A percentile compares a stretch with the other conserved stretches of the same genome.
Conservation (phyloP, 2,797 vertebrate species). For the Sebastes aleutianus region DNA sequence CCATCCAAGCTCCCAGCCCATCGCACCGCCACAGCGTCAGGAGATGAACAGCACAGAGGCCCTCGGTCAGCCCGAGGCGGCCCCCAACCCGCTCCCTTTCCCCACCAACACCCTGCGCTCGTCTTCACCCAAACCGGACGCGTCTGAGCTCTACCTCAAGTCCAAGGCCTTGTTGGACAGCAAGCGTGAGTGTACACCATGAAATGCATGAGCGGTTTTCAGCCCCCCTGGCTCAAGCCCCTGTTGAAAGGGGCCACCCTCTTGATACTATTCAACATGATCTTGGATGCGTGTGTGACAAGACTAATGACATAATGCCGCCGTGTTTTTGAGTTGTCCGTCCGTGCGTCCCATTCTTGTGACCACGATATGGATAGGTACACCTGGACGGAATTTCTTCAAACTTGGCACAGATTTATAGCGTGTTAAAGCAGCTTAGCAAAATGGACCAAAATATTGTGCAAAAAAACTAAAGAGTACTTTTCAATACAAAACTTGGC, state of each 20-base stretch:
- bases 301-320: too few species aligned
- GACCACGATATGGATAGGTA: background rate
- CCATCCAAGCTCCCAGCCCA: conserved; percentile 38
- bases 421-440: too few species aligned
- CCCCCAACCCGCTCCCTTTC: conserved; percentile 86
- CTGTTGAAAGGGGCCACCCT: background rate
- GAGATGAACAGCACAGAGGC: conserved; percentile 87
- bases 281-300: background rate
- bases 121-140: conserved; percentile 92
- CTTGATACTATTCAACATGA: background rate
- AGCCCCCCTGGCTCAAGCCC: background rate
- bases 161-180: conserved; percentile 93
- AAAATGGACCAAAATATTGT: too few species aligned
- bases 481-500: too few species aligned
- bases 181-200: conserved; percentile 88
- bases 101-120: conserved; percentile 82
- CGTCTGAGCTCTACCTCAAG: conserved; percentile 96
- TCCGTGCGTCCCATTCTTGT: background rate
- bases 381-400: background rate
- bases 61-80: conserved; percentile 69
- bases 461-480: too few species aligned
- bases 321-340: background rate
- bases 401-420: background rate
- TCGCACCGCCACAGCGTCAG: conserved; percentile 65
- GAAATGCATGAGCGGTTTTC: background rate